Percentiles rank a stretch among this genome's conserved stretches.
Evolutionary conservation across 2,113 vertebrate genomes (phyloP).

Genomic region (Cervus canadensis): DNA sequence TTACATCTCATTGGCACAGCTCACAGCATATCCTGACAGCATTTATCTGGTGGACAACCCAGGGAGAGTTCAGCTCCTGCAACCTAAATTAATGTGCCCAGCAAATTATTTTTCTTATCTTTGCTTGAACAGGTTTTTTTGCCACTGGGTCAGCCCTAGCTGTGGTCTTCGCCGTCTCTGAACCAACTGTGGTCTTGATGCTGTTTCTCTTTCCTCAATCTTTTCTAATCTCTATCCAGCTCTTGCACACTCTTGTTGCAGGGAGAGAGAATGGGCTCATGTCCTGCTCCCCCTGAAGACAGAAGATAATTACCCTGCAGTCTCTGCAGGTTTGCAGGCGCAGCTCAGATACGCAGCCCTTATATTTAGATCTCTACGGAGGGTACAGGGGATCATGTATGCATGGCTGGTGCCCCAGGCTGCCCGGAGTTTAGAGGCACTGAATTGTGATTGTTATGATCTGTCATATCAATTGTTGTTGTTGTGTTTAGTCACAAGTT

Average conservation of each 20-base stretch:
- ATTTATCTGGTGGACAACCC: conserved; percentile 72
- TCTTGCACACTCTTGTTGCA: conserved; percentile 19
- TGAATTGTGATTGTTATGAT: conserved; percentile 41
- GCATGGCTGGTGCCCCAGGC: background rate
- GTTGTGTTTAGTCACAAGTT: background rate
- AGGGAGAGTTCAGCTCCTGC: conserved; percentile 70
- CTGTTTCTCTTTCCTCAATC: conserved; percentile 19
- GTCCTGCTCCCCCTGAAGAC: background rate
- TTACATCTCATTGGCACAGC: conserved; percentile 82
- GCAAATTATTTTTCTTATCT: conserved; percentile 82
- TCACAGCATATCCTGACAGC: conserved; percentile 74
- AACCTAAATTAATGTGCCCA: conserved; percentile 75
- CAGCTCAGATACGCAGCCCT: conserved; percentile 10
- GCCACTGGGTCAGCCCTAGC: conserved; percentile 59
- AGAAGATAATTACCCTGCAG: conserved; percentile 13
- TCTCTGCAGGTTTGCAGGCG: background rate
- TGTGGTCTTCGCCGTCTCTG: conserved; percentile 63
- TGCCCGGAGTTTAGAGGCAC: background rate
- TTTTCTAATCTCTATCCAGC: background rate
- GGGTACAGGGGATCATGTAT: background rate
- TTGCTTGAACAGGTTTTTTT: conserved; percentile 73
- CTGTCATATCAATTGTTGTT: background rate
- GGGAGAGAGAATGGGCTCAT: background rate
- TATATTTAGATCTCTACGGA: conserved; percentile 8
- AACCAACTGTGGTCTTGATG: conserved; percentile 59